Evolutionary conservation across 2,797 vertebrate genomes (phyloP).

Genomic region (Notoglanidium macrostoma): DNA sequence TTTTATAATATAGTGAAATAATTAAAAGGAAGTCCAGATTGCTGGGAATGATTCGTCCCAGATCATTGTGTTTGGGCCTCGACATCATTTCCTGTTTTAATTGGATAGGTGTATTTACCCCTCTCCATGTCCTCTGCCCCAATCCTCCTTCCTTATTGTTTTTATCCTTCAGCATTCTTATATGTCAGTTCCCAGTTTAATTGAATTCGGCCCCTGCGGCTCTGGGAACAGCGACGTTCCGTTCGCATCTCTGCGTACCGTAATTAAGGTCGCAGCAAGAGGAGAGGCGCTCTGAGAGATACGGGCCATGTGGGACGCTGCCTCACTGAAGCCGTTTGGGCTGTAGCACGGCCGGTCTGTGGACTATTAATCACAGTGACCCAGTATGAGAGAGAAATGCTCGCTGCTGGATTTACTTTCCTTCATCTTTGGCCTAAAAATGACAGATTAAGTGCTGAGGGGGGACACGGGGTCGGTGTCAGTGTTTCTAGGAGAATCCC

Average conservation of each 20-base stretch:
- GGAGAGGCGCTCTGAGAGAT: conserved; percentile 3
- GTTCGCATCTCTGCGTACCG: conserved; percentile 15
- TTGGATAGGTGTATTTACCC: conserved; percentile 31
- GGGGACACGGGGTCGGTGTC: neutral
- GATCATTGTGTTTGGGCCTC: neutral
- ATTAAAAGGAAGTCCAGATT: neutral
- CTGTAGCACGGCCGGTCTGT: neutral
- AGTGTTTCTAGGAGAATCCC: conserved; percentile 23
- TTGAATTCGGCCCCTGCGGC: conserved; percentile 45
- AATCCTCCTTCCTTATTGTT: conserved; percentile 12
- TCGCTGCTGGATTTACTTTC: conserved; percentile 20
- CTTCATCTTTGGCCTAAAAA: conserved; percentile 30
- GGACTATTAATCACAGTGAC: conserved; percentile 47
- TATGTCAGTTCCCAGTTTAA: conserved; percentile 39
- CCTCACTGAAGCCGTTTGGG: neutral
- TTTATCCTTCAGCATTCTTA: conserved; percentile 6
- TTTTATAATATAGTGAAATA: neutral
- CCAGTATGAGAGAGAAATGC: conserved; percentile 25
- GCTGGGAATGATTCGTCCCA: neutral
- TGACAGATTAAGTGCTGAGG: conserved; percentile 24
- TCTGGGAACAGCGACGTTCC: neutral
- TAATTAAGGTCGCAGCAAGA: conserved; percentile 43
- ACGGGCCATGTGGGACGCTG: neutral
- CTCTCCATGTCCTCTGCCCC: conserved; percentile 4
- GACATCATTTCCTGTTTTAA: neutral